Conservation (phyloP, 1,140 invertebrate species). For the Hypsibius dujardini region DNA sequence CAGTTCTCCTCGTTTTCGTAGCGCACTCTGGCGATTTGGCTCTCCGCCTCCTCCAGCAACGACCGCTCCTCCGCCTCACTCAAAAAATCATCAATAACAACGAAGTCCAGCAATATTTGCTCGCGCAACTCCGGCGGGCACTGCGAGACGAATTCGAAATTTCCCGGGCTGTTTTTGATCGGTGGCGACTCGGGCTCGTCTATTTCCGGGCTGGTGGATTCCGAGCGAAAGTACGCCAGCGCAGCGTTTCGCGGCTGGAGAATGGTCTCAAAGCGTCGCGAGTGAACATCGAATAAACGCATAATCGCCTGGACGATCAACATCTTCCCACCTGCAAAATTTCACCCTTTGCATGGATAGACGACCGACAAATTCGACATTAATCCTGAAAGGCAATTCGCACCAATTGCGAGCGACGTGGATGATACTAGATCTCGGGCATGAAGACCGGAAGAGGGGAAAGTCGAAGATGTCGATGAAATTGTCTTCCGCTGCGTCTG, state of each 20-base stretch:
- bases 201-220: conserved; percentile 1
- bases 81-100: conserved; percentile 56
- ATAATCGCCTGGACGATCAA: conserved; percentile 6
- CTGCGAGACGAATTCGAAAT: conserved; percentile 7
- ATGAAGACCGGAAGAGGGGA: too few relatives aligned
- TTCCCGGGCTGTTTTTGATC: not conserved
- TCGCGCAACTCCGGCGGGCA: not conserved
- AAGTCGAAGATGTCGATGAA: too few relatives aligned
- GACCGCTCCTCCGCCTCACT: conserved; percentile 51
- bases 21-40: conserved; percentile 60
- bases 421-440: too few relatives aligned
- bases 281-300: conserved; percentile 2
- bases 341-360: too few relatives aligned
- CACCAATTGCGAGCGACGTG: too few relatives aligned
- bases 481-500: too few relatives aligned
- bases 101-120: conserved; percentile 29
- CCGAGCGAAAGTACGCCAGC: conserved; percentile 9
- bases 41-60: conserved; percentile 63
- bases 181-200: not conserved
- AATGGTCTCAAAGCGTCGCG: conserved; percentile 11
- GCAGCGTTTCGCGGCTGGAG: conserved; percentile 8
- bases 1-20: conserved; percentile 80
- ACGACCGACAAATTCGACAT: too few relatives aligned
- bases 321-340: too few relatives aligned
- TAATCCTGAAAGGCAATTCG: too few relatives aligned